A percentile compares a stretch with the other conserved stretches of the same genome.
Evolutionary conservation across 1,140 invertebrate species (phyloP).

Genomic region (Penaeus indicus): DNA sequence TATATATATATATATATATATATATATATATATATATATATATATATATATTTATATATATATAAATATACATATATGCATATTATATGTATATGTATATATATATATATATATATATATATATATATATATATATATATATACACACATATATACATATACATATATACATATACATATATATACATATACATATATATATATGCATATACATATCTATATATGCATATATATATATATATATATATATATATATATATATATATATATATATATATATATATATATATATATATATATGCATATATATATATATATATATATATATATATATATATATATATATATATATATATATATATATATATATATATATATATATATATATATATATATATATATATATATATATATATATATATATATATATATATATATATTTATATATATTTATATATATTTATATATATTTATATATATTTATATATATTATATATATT

Average conservation of each 20-base stretch:
- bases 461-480: no score
- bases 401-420: no score
- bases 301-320: neutral
- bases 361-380: no score
- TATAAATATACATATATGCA: neutral
- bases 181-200: conserved; percentile 2
- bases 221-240: neutral
- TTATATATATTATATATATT: no score
- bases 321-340: no score
- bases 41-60: no score
- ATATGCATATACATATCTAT: neutral
- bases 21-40: no score
- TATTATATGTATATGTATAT: neutral
- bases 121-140: neutral
- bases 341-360: no score
- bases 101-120: neutral
- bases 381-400: no score
- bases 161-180: conserved; percentile 11
- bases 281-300: conserved; percentile 16
- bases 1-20: no score
- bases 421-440: no score
- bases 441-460: no score
- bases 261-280: conserved; percentile 20
- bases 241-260: neutral
- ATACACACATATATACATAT: conserved; percentile 8